phyloP scores from a whole-genome alignment of 2,797 vertebrate species.

The Phyllotis vaccarum region DNA sequence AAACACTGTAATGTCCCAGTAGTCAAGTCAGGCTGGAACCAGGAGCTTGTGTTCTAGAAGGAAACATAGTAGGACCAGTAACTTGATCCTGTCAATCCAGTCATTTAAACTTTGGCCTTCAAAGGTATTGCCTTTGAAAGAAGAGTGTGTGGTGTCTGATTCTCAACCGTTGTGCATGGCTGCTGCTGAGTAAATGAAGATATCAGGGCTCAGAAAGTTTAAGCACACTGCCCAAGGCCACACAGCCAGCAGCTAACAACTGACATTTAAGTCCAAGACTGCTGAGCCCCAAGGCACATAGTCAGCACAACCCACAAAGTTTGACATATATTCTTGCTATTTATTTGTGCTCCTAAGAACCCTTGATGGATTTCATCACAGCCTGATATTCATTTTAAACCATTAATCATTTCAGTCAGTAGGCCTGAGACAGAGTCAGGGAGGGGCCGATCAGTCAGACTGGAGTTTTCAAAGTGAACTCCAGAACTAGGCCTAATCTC shows the following conservation, averaged over 20 bases:
- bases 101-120: background rate
- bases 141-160: background rate
- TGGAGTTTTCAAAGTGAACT: constrained; percentile 20
- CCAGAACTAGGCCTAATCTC: background rate
- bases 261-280: constrained; percentile 1
- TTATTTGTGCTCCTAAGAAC: background rate
- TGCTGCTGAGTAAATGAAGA: constrained; percentile 9
- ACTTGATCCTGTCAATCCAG: background rate
- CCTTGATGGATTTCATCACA: background rate
- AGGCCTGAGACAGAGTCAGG: background rate
- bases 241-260: background rate
- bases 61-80: background rate
- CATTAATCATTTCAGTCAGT: background rate
- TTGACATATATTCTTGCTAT: background rate
- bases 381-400: background rate
- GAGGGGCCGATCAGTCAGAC: background rate
- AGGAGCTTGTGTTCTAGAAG: background rate
- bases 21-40: background rate
- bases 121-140: background rate
- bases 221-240: constrained; percentile 24
- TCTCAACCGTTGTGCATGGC: background rate
- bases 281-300: background rate
- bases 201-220: background rate
- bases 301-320: background rate
- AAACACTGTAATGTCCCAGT: background rate